A percentile compares a stretch with the other conserved stretches of the same genome.
These are phyloP conservation scores for Hippoglossus stenolepis DNA, from an alignment of 2,113 vertebrate species.

Conservation along the genomic window DNA sequence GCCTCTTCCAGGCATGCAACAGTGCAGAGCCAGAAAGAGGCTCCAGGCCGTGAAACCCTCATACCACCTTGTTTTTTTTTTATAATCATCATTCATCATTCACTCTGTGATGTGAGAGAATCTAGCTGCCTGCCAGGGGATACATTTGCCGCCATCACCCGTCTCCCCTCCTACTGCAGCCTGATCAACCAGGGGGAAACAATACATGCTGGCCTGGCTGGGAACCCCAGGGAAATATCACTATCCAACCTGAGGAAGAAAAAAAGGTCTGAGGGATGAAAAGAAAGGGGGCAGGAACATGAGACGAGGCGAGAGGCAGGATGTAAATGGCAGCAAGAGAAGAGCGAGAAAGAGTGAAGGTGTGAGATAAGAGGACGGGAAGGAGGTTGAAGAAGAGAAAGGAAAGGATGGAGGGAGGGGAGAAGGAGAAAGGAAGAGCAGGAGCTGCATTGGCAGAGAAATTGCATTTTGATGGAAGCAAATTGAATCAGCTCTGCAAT, in stretches of 20 bases:
- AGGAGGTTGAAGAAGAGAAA: slow-evolving; percentile 31
- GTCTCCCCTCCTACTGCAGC: not conserved
- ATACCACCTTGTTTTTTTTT: not conserved
- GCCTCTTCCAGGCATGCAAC: not conserved
- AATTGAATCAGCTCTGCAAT: slow-evolving; percentile 66
- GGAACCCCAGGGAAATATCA: slow-evolving; percentile 54
- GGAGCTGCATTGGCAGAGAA: slow-evolving; percentile 47
- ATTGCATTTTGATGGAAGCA: slow-evolving; percentile 75
- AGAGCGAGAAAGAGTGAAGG: slow-evolving; percentile 9
- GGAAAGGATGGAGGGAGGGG: slow-evolving; percentile 1
- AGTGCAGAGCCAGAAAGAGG: not conserved
- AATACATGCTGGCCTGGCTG: slow-evolving; percentile 6
- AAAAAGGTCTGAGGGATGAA: slow-evolving; percentile 21
- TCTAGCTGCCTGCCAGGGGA: not conserved
- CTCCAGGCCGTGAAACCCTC: not conserved
- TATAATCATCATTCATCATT: not conserved
- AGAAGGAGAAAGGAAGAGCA: slow-evolving; percentile 16
- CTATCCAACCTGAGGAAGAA: slow-evolving; percentile 10
- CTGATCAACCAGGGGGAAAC: slow-evolving; percentile 25
- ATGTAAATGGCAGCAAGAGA: slow-evolving; percentile 9
- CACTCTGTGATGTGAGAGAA: not conserved
- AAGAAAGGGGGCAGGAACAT: slow-evolving; percentile 12
- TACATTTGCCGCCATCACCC: no score
- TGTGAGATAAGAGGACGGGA: slow-evolving; percentile 21
- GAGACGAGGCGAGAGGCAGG: slow-evolving; percentile 24